A percentile compares a stretch with the other conserved stretches of the same genome.
Conservation (phyloP, 2,888 invertebrate species). For the Rhimphoctona megacephalus region DNA sequence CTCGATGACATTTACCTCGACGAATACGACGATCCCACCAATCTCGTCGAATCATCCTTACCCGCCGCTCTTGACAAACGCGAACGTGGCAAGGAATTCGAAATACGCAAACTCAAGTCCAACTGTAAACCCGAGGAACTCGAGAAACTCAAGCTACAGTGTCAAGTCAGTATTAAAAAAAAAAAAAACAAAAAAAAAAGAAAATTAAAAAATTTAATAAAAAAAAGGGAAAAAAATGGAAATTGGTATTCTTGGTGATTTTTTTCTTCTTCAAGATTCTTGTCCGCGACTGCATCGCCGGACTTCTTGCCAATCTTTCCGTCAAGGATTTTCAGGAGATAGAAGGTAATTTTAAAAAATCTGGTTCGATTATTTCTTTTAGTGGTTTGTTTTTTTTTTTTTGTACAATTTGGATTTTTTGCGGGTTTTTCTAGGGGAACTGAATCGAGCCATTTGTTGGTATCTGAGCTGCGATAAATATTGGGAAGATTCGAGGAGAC, state of each 20-base stretch:
- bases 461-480: slow-evolving; percentile 96
- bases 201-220: too few relatives aligned
- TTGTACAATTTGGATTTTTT: neutral
- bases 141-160: slow-evolving; percentile 90
- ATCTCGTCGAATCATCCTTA: slow-evolving; percentile 89
- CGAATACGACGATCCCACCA: slow-evolving; percentile 80
- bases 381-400: neutral
- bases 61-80: slow-evolving; percentile 88
- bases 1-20: slow-evolving; percentile 85
- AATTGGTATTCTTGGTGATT: neutral
- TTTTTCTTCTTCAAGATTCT: slow-evolving; percentile 86
- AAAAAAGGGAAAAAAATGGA: too few relatives aligned
- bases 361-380: neutral
- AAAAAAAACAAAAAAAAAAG: neutral
- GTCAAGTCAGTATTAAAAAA: slow-evolving; percentile 85
- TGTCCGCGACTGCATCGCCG: slow-evolving; percentile 93
- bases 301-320: slow-evolving; percentile 91
- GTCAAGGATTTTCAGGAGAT: slow-evolving; percentile 94
- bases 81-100: slow-evolving; percentile 88
- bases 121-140: slow-evolving; percentile 93
- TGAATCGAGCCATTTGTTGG: slow-evolving; percentile 96
- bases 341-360: slow-evolving; percentile 88
- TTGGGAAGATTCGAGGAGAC: slow-evolving; percentile 93
- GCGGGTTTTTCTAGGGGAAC: slow-evolving; percentile 91
- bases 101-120: slow-evolving; percentile 90